Percentiles rank a stretch among this genome's conserved stretches.
Conservation (phyloP, 2,797 vertebrate species). For the Rhinoraja longicauda region DNA sequence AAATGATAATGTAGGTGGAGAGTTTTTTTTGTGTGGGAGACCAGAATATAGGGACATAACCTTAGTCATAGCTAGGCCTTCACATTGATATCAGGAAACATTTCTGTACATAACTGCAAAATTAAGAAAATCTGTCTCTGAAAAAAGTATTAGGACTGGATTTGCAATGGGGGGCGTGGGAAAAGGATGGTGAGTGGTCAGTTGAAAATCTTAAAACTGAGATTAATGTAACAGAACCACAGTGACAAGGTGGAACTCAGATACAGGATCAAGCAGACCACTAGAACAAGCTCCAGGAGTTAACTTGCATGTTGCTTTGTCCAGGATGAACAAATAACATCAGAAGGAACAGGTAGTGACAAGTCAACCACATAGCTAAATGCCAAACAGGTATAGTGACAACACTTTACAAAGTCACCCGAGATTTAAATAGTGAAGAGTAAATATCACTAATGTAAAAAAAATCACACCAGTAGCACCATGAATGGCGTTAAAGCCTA, state of each 20-base stretch:
- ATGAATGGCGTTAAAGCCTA: background rate
- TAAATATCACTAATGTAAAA: background rate
- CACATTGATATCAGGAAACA: background rate
- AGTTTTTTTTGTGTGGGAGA: background rate
- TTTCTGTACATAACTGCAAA: background rate
- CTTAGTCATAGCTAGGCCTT: background rate
- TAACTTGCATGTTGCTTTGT: background rate
- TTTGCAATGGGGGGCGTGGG: no score
- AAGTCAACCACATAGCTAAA: background rate
- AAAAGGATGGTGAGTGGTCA: no score
- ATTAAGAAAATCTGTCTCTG: background rate
- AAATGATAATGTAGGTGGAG: background rate
- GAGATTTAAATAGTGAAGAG: background rate
- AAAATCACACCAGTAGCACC: background rate
- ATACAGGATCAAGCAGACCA: background rate
- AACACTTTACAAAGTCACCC: no score
- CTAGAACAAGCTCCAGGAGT: background rate
- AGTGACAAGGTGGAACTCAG: background rate
- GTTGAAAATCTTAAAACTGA: background rate
- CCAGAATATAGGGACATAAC: background rate
- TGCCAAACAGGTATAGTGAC: background rate
- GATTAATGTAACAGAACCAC: background rate
- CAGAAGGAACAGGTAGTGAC: background rate
- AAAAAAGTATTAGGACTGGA: background rate
- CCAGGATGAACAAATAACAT: background rate